Conservation (phyloP, 2,888 invertebrate species). For the Antitype chi region DNA sequence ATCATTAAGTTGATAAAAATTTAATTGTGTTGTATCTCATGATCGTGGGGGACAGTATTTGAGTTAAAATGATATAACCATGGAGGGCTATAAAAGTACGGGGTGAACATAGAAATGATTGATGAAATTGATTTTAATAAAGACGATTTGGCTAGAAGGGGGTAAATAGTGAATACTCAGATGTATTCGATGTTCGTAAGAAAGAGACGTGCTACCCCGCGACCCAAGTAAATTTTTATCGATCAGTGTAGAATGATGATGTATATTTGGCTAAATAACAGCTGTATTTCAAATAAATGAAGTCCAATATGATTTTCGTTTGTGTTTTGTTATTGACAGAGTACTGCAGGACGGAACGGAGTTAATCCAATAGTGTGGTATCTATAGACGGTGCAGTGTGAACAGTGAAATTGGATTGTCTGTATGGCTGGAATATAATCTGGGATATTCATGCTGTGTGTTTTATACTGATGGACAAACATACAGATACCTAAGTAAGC, state of each 20-base stretch:
- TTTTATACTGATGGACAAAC: not conserved
- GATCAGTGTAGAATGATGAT: not conserved
- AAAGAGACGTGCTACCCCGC: not conserved
- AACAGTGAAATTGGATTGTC: slow-evolving; percentile 21
- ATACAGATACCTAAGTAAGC: not conserved
- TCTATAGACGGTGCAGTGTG: not conserved
- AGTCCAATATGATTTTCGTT: not conserved
- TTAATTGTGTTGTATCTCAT: no score
- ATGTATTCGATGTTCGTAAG: not conserved
- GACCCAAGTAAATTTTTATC: not conserved
- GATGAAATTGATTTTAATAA: no score
- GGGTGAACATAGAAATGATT: not conserved
- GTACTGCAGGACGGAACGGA: not conserved
- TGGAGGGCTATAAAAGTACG: no score
- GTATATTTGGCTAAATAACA: not conserved
- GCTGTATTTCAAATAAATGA: not conserved
- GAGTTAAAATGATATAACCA: not conserved
- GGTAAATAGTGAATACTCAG: not conserved
- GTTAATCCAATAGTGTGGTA: slow-evolving; percentile 5
- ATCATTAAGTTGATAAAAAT: no score
- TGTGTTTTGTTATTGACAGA: not conserved
- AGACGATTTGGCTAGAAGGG: not conserved
- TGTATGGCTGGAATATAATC: slow-evolving; percentile 9
- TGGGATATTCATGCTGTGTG: slow-evolving; percentile 8
- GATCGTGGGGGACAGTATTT: not conserved